Conservation (phyloP, 2,797 vertebrate species). For the Naso thynnoides region DNA sequence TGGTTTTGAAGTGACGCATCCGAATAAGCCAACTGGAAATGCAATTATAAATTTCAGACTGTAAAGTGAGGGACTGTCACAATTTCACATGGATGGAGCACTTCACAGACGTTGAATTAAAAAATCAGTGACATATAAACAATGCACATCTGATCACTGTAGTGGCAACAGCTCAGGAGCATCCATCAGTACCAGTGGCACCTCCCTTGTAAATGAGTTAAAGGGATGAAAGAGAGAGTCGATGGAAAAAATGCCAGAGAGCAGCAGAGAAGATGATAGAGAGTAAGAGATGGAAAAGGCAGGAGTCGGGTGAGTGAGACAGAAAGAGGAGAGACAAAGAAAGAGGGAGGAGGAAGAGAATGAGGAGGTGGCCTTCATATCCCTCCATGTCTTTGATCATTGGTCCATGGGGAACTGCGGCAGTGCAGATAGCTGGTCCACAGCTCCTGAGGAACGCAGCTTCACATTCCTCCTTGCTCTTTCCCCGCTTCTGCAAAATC, state of each 20-base stretch:
- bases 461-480: slow-evolving; percentile 75
- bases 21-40: slow-evolving; percentile 11
- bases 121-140: slow-evolving; percentile 59
- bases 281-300: slow-evolving; percentile 10
- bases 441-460: slow-evolving; percentile 72
- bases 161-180: slow-evolving; percentile 32
- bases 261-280: slow-evolving; percentile 40
- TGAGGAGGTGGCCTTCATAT: slow-evolving; percentile 62
- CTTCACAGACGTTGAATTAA: slow-evolving; percentile 49
- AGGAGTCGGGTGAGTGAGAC: slow-evolving; percentile 39
- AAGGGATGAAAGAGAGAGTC: slow-evolving; percentile 54
- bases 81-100: slow-evolving; percentile 22
- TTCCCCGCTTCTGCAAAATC: slow-evolving; percentile 71
- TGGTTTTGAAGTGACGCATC: slow-evolving; percentile 44
- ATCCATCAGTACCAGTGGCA: slow-evolving; percentile 37
- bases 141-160: slow-evolving; percentile 52
- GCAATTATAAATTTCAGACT: slow-evolving; percentile 22
- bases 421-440: slow-evolving; percentile 70
- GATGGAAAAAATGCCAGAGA: slow-evolving; percentile 45
- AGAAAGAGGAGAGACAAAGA: slow-evolving; percentile 48
- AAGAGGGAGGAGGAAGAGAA: slow-evolving; percentile 45
- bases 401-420: slow-evolving; percentile 70
- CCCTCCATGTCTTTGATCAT: slow-evolving; percentile 79
- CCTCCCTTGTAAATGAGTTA: slow-evolving; percentile 43
- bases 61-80: slow-evolving; percentile 20